A percentile compares a stretch with the other conserved stretches of the same genome.
These are phyloP conservation scores for Trididemnum clinides DNA, from an alignment of 23 tunicate species.

Conservation along the genomic window DNA sequence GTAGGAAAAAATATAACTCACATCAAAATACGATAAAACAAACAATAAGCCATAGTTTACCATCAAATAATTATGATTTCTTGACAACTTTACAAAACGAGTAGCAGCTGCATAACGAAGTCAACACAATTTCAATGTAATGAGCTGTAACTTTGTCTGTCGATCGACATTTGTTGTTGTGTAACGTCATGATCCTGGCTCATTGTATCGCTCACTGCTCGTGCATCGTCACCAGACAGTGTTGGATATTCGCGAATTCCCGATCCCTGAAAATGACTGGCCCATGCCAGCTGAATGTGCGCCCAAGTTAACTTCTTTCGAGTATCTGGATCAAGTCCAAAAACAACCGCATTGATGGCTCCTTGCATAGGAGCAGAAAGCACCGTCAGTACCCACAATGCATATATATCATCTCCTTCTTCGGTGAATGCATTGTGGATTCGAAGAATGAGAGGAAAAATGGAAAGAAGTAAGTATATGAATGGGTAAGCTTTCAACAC, in stretches of 20 bases:
- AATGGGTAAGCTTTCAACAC: slow-evolving; percentile 77
- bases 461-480: slow-evolving; percentile 68
- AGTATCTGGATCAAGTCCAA: slow-evolving; percentile 90
- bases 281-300: slow-evolving; percentile 80
- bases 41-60: no score
- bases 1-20: no score
- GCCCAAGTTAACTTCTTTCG: slow-evolving; percentile 57
- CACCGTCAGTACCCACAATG: slow-evolving; percentile 80
- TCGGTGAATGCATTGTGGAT: slow-evolving; percentile 85
- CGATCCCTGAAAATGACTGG: slow-evolving; percentile 43
- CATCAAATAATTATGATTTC: no score
- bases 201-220: neutral
- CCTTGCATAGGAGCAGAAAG: slow-evolving; percentile 92
- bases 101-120: neutral
- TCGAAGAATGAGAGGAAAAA: slow-evolving; percentile 84
- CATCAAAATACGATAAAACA: no score
- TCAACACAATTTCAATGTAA: no score
- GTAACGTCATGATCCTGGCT: neutral
- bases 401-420: slow-evolving; percentile 84
- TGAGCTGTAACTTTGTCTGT: slow-evolving; percentile 27
- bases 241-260: slow-evolving; percentile 77
- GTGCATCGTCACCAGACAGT: slow-evolving; percentile 22
- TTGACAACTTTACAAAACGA: no score
- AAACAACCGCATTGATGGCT: slow-evolving; percentile 88
- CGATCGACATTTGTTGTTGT: slow-evolving; percentile 7